Percentiles rank a stretch among this genome's conserved stretches.
These are phyloP conservation scores for Lasioglossum baleicum DNA, from an alignment of 1,140 invertebrate species.

Conservation along the genomic window DNA sequence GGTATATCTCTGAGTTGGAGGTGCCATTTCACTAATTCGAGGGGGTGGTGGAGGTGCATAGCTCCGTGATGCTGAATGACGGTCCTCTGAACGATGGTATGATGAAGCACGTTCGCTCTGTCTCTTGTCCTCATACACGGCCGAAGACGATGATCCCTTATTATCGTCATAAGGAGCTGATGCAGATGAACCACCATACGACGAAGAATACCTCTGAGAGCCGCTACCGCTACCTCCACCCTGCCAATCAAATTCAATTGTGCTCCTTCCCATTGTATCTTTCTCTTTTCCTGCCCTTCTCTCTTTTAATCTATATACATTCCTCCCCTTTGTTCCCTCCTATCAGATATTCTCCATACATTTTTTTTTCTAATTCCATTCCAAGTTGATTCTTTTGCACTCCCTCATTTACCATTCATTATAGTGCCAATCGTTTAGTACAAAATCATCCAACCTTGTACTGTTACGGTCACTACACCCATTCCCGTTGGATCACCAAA, in stretches of 20 bases:
- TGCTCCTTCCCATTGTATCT: slow-evolving; percentile 70
- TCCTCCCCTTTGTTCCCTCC: slow-evolving; percentile 52
- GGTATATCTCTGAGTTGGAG: slow-evolving; percentile 70
- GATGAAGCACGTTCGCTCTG: slow-evolving; percentile 75
- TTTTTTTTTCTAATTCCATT: slow-evolving; percentile 45
- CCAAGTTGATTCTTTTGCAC: slow-evolving; percentile 50
- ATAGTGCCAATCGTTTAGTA: slow-evolving; percentile 66
- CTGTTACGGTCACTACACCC: slow-evolving; percentile 58
- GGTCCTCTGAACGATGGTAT: slow-evolving; percentile 76
- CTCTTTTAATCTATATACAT: slow-evolving; percentile 43
- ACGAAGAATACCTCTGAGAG: slow-evolving; percentile 74
- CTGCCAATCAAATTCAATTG: slow-evolving; percentile 79
- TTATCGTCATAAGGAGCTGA: slow-evolving; percentile 72
- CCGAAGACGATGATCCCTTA: slow-evolving; percentile 75
- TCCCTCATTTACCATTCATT: slow-evolving; percentile 49
- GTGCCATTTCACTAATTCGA: slow-evolving; percentile 72
- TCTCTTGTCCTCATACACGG: slow-evolving; percentile 75
- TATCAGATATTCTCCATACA: slow-evolving; percentile 44
- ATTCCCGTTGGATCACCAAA: slow-evolving; percentile 62
- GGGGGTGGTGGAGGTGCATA: slow-evolving; percentile 72
- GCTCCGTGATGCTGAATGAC: slow-evolving; percentile 75
- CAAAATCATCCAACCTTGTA: slow-evolving; percentile 52
- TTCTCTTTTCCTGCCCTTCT: slow-evolving; percentile 59
- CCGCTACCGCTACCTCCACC: slow-evolving; percentile 74
- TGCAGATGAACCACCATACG: slow-evolving; percentile 72